Conservation (phyloP, 2,113 vertebrate genomes). For the Microtus richardsoni region DNA sequence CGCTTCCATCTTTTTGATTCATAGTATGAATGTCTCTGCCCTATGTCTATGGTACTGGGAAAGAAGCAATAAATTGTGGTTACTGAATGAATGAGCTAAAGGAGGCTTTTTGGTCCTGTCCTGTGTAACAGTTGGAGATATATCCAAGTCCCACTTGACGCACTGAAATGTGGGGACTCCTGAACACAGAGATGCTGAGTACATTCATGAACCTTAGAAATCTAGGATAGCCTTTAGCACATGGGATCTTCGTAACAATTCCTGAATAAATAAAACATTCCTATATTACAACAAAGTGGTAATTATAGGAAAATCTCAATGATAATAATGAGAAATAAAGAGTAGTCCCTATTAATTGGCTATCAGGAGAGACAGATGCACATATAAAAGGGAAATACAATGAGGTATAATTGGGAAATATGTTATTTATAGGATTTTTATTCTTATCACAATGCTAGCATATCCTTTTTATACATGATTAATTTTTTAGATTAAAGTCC, state of each 20-base stretch:
- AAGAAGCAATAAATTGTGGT: not conserved
- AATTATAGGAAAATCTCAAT: not conserved
- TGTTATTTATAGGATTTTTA: conserved; percentile 2
- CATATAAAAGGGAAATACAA: not conserved
- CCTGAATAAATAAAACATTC: not conserved
- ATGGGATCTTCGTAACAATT: not conserved
- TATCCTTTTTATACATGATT: conserved; percentile 6
- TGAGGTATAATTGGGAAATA: not conserved
- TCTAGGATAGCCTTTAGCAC: not conserved
- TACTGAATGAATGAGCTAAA: not conserved
- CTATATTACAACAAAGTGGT: not conserved
- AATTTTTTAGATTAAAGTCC: conserved; percentile 41
- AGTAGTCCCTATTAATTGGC: not conserved
- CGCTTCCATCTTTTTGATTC: not conserved
- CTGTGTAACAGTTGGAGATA: not conserved
- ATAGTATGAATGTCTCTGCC: not conserved
- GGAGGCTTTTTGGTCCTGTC: not conserved
- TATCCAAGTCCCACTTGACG: not conserved
- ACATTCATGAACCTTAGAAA: not conserved
- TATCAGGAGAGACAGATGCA: not conserved
- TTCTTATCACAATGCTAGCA: conserved; percentile 2
- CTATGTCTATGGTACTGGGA: not conserved
- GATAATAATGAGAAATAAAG: not conserved
- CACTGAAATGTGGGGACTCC: not conserved
- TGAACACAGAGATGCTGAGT: not conserved